Evolutionary conservation across 2,888 invertebrate genomes (phyloP).

Genomic region (Chalcosyrphus nemorum): DNA sequence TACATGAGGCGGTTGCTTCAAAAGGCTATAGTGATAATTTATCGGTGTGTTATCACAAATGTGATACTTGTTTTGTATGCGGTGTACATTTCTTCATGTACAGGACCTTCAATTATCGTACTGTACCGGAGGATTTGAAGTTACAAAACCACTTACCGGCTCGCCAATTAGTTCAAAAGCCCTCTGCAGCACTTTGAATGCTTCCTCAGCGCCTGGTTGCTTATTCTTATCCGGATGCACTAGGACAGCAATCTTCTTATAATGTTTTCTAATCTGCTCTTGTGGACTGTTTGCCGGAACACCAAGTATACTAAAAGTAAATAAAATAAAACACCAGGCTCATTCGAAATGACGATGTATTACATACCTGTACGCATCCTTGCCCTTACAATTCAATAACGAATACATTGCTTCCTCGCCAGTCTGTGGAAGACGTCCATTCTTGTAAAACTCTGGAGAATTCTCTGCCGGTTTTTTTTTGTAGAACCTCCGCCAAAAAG

Average conservation of each 20-base stretch:
- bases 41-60: too few species aligned
- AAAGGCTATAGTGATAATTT: too few species aligned
- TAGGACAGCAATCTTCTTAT: constrained; percentile 95
- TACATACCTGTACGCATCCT: constrained; percentile 94
- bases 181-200: constrained; percentile 96
- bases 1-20: too few species aligned
- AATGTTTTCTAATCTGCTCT: constrained; percentile 97
- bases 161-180: constrained; percentile 97
- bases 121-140: too few species aligned
- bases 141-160: constrained; percentile 85
- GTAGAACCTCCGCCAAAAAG: constrained; percentile 80
- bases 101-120: too few species aligned
- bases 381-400: constrained; percentile 95
- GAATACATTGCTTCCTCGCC: constrained; percentile 98
- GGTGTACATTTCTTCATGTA: too few species aligned
- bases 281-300: constrained; percentile 94
- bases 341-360: neutral
- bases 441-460: constrained; percentile 79
- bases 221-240: constrained; percentile 98
- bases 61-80: too few species aligned
- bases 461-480: constrained; percentile 82
- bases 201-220: constrained; percentile 97
- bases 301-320: constrained; percentile 88
- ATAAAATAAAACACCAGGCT: neutral
- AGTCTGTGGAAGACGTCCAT: constrained; percentile 88